Conservation (phyloP, 2,113 vertebrate species). For the Aspidoscelis tigris region DNA sequence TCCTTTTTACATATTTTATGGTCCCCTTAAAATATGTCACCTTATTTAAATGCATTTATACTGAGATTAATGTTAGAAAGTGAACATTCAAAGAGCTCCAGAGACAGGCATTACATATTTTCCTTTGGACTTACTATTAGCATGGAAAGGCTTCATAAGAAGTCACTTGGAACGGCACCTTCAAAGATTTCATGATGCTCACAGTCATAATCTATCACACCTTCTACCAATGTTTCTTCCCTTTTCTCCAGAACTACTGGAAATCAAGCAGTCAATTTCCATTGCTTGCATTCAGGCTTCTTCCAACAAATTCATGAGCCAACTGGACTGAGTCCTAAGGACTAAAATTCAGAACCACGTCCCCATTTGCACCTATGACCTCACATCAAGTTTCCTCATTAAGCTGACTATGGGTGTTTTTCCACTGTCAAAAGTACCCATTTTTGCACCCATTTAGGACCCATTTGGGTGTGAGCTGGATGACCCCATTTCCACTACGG, state of each 20-base stretch:
- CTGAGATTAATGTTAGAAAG: slow-evolving; percentile 9
- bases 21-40: neutral
- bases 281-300: neutral
- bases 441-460: too few relatives aligned
- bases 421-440: too few relatives aligned
- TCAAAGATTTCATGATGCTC: neutral
- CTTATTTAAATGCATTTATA: slow-evolving; percentile 22
- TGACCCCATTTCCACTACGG: too few relatives aligned
- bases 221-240: neutral
- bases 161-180: neutral
- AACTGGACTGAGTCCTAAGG: neutral
- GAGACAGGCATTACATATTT: neutral
- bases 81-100: neutral
- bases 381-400: neutral
- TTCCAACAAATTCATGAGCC: neutral
- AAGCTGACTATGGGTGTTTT: neutral
- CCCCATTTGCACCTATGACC: too few relatives aligned
- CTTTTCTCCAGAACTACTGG: neutral
- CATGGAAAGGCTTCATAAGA: neutral
- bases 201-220: neutral
- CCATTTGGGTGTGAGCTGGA: too few relatives aligned
- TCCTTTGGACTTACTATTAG: neutral
- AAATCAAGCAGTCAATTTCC: neutral
- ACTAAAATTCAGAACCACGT: neutral
- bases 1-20: slow-evolving; percentile 19